These are phyloP conservation scores for Drosophila merina DNA, from an alignment of 2,888 invertebrate species.

Conservation along the genomic window DNA sequence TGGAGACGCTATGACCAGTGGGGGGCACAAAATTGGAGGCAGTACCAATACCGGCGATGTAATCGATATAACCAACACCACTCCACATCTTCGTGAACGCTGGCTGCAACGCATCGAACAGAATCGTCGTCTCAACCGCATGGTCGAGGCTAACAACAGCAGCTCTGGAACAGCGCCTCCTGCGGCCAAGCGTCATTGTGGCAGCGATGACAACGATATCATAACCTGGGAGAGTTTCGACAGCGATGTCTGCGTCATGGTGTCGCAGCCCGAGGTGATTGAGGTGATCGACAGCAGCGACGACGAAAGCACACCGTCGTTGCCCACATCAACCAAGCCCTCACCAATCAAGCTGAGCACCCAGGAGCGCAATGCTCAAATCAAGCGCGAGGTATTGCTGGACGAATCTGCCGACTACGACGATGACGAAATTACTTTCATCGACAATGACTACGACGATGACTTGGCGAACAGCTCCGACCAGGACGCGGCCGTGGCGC, in stretches of 20 bases:
- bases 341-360: constrained; percentile 44
- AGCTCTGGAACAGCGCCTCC: not conserved
- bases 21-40: not conserved
- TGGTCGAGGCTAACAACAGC: not conserved
- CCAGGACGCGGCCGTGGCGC: constrained; percentile 60
- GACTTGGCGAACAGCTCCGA: constrained; percentile 27
- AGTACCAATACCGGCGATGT: not conserved
- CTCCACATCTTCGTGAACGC: not conserved
- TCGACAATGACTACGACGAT: constrained; percentile 77
- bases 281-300: constrained; percentile 67
- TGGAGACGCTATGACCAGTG: not conserved
- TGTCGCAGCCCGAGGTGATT: constrained; percentile 50
- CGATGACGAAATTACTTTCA: constrained; percentile 79
- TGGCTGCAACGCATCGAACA: not conserved
- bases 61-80: not conserved
- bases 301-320: constrained; percentile 3
- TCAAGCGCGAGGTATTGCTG: constrained; percentile 82
- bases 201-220: not conserved
- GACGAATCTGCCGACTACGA: constrained; percentile 55
- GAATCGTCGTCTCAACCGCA: not conserved
- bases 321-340: no score
- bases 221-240: constrained; percentile 66
- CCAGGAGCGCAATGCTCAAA: constrained; percentile 71
- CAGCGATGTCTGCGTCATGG: constrained; percentile 76
- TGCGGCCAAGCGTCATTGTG: constrained; percentile 60